Evolutionary conservation across 2,113 vertebrate genomes (phyloP), one percentile per base, ranked within the genome.

Genomic region (Porphyrio hochstetteri): DNA sequence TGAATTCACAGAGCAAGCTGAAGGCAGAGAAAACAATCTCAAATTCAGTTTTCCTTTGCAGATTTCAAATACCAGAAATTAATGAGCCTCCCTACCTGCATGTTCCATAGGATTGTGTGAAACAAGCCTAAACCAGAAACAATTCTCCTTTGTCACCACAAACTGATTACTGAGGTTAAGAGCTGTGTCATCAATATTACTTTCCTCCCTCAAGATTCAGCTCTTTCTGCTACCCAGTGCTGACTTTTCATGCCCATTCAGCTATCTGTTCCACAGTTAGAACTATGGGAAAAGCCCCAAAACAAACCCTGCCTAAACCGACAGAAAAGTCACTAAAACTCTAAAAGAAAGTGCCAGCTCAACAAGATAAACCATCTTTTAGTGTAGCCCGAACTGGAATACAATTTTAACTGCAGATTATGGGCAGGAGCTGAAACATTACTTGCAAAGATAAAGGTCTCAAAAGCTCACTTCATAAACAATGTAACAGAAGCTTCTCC

Each of bases 101-200:
- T 0, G 0, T 50, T 91, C 50, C 40, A 12, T 4, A 15, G 13
- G 2, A 25, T 31, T 28, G 18, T 10, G 69, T 24, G 25, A 82
- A 91, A 77, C 13, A 79, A 38, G 35, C 8, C 35, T 68, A 18
- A 75, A 91, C 57, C 0, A n/a, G 76, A 91, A 69, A 44, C 23
- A 75, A 42, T 36, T 88, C 50, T 40, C 16, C 64, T 42, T 0
- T 72, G 53, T 55, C 44, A 79, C 7, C 50, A 69, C 27, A 36
- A 57, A 75, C 28, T 16, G 53, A 82, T 42, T 27, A 75, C 16
- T 13, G 35, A 68, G 55, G 24, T 75, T 71, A 75, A 65, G 16
- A 65, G 16, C 29, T 27, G 24, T 7, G 7, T 7, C 25, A 79
- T 19, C 50, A 15, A 2, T 48, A 65, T n/a, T 16, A 42, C 19